Evolutionary conservation across 2,113 vertebrate genomes (phyloP), one percentile per base, ranked within the genome.

Genomic region (Anseranas semipalmata): DNA sequence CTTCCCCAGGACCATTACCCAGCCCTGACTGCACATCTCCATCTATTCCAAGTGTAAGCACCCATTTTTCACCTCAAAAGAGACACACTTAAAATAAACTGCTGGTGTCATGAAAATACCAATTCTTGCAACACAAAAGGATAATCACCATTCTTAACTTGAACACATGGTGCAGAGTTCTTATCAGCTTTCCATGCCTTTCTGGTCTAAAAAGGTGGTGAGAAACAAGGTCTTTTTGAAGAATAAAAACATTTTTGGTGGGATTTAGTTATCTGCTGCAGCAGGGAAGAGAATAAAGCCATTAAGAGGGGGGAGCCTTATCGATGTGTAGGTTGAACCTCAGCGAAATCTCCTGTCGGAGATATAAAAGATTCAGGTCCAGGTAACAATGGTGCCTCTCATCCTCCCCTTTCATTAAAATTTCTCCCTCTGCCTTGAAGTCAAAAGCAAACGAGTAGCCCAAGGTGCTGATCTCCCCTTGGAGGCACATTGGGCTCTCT

Each of bases 21-120:
- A 85, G 35, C n/a, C 33, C 70, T 58, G 56, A 30, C 56, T 55
- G 75, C 85, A 83, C 58, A 63, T 74, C 53, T 82, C 56, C 53
- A 21, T 58, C 88, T 83, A 21, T 67, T 80, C 74, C 50, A 73
- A 86, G 79, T 7, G 27, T 30, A 85, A 96, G 91, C 63, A 66
- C n/a, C 59, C 56, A 39, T 93, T 94, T 85, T 46, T 85, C 55
- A 83, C 67, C 79, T 84, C 67, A 60, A 15, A 67, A 73, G 74
- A 66, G 80, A 89, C 6, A 35, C 43, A 73, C 82, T 93, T 84
- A 46, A 94, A 97, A 93, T 90, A 84, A 96, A 94, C 50, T 5
- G 4, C 18, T 0, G 0, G 55, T 35, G 84, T n/a, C 0, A 2
- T 46, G 73, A 67, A 94, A 92, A 95, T 52, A 90, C 82, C 12